A percentile compares a stretch with the other conserved stretches of the same genome.
Conservation (phyloP, 2,888 invertebrate genomes). For the Chesias legatella region DNA sequence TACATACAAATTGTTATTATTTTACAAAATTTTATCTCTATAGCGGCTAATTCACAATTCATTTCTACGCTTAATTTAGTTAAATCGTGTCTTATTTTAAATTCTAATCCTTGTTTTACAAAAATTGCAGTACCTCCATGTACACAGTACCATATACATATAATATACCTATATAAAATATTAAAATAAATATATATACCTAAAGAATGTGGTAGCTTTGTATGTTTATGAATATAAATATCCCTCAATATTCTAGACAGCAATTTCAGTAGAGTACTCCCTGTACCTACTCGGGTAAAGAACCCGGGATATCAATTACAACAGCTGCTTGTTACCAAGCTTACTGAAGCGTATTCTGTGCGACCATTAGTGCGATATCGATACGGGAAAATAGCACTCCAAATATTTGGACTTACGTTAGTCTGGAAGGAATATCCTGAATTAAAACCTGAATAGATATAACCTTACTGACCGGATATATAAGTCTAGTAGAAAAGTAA, state of each 20-base stretch:
- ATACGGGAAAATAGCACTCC: slow-evolving; percentile 12
- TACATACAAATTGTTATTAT: not conserved
- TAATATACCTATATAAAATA: too few relatives aligned
- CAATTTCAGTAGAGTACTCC: too few relatives aligned
- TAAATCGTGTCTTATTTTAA: slow-evolving; percentile 1
- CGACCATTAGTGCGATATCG: slow-evolving; percentile 17
- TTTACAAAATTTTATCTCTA: not conserved
- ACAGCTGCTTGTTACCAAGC: slow-evolving; percentile 1
- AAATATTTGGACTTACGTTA: slow-evolving; percentile 9
- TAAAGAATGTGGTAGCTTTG: too few relatives aligned
- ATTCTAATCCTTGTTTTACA: not conserved
- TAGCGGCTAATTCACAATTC: slow-evolving; percentile 3
- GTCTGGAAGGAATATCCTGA: too few relatives aligned
- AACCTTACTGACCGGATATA: too few relatives aligned
- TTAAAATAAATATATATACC: too few relatives aligned
- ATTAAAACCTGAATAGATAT: too few relatives aligned
- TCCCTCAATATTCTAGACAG: too few relatives aligned
- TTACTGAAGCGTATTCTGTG: slow-evolving; percentile 3
- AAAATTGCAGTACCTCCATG: slow-evolving; percentile 4
- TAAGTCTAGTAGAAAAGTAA: too few relatives aligned
- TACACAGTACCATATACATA: too few relatives aligned
- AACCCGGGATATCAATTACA: slow-evolving; percentile 1
- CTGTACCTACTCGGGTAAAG: too few relatives aligned
- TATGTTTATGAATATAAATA: too few relatives aligned
- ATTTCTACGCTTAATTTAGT: slow-evolving; percentile 1